Evolutionary conservation across 2,797 vertebrate genomes (phyloP), one percentile per base, ranked within the genome.

Genomic region (Microhierax caerulescens): DNA sequence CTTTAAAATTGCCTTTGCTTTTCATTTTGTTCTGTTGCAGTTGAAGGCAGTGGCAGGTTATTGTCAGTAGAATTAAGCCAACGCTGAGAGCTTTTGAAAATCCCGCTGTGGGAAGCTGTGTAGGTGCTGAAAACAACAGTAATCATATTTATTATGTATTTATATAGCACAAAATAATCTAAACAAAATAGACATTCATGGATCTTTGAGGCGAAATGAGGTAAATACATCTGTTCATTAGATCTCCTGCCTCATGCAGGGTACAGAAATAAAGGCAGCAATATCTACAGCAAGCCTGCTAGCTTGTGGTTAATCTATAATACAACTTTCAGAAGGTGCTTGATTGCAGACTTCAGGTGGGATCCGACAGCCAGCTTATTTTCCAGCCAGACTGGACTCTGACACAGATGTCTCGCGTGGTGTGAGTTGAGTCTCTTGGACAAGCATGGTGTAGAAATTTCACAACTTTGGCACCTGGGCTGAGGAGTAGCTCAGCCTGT

Each of bases 61-160:
- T 70, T 87, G 56, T 82, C 51, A 21, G 51, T 13, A 82, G 39
- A 91, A 87, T 74, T 82, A 92, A 59, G 59, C 64, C 67, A 79
- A 7, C 2, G 4, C 53, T 45, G 45, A 78, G 72, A 54, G 50
- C 30, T 91, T 94, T 93, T 93, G 73, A 76, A 75, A 93, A 61
- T 5, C 5, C 10, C 0, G 0, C 54, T 94, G 92, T 69, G 20
- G 90, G 47, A 85, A 90, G 53, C 41, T 2, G 0, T 72, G 22
- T 80, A 77, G 74, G 39, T 91, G 48, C 47, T 90, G 82, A 85
- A 85, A 30, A 47, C 59, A 86, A 17, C 0, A 2, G 34, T 59
- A 68, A 81, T 72, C 59, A 7, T 90, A 63, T 75, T 90, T 88
- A 24, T 50, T 64, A 6, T 72, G 60, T 94, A 54, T 80, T 95